Percentiles rank a stretch among this genome's conserved stretches.
phyloP scores from a whole-genome alignment of 2,113 vertebrate genomes.

The Morone saxatilis region DNA sequence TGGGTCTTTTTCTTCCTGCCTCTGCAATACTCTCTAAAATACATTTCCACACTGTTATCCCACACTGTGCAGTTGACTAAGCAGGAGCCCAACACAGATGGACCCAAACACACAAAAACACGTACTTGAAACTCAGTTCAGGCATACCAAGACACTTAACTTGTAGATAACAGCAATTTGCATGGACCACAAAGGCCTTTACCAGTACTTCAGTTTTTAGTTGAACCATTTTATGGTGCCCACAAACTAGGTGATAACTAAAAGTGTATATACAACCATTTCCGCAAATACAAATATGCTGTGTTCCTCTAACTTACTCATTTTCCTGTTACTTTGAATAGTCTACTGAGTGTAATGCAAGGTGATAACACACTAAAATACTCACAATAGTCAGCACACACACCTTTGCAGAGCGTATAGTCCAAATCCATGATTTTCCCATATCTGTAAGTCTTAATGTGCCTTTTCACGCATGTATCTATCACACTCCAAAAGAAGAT shows the following conservation, averaged over 20 bases:
- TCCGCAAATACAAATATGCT: neutral
- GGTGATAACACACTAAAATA: neutral
- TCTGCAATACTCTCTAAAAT: slow-evolving; percentile 36
- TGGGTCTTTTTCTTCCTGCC: slow-evolving; percentile 30
- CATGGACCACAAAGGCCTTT: slow-evolving; percentile 21
- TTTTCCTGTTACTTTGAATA: neutral
- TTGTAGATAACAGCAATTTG: slow-evolving; percentile 35
- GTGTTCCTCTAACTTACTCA: neutral
- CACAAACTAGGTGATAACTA: neutral
- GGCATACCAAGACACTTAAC: slow-evolving; percentile 4
- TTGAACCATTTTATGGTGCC: neutral
- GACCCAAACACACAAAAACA: slow-evolving; percentile 35
- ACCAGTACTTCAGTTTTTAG: slow-evolving; percentile 5
- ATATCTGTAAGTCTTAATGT: neutral
- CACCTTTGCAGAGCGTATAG: neutral
- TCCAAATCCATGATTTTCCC: neutral
- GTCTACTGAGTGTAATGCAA: neutral
- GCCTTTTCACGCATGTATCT: slow-evolving; percentile 20
- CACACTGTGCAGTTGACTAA: slow-evolving; percentile 29
- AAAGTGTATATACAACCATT: neutral
- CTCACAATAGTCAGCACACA: neutral
- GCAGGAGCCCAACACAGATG: slow-evolving; percentile 35
- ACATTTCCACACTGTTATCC: slow-evolving; percentile 38
- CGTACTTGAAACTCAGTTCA: slow-evolving; percentile 48
- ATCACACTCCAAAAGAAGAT: slow-evolving; percentile 24